A percentile compares a stretch with the other conserved stretches of the same genome.
phyloP scores from a whole-genome alignment of 2,113 vertebrate species.

The Trogon surrucura region DNA sequence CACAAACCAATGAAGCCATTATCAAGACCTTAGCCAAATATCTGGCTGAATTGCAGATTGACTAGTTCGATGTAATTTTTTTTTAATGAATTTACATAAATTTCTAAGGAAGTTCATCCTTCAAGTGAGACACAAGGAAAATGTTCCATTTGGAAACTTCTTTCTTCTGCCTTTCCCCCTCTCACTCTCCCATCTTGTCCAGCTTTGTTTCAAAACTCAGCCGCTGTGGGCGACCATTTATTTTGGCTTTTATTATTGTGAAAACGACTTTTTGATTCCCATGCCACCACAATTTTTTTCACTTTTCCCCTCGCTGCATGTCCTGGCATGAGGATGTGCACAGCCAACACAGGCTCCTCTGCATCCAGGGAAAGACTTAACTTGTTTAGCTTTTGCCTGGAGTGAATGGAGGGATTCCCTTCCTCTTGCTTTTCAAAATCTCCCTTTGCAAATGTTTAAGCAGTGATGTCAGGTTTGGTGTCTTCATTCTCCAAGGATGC shows the following conservation, averaged over 20 bases:
- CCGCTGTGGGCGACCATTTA: fast-evolving
- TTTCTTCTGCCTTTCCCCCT: background rate
- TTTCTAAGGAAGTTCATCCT: background rate
- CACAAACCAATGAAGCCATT: background rate
- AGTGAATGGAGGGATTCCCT: fast-evolving
- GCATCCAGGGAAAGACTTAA: fast-evolving
- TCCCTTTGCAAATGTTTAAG: background rate
- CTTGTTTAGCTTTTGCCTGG: background rate
- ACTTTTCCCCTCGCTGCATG: fast-evolving
- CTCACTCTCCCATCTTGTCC: background rate
- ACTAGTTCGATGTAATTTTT: background rate
- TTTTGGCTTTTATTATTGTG: background rate
- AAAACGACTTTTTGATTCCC: background rate
- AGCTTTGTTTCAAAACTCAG: background rate
- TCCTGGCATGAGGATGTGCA: fast-evolving
- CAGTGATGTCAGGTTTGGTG: background rate
- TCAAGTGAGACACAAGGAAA: background rate
- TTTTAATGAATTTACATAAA: background rate
- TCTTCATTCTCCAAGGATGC: background rate
- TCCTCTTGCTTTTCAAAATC: background rate
- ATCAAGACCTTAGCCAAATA: fast-evolving
- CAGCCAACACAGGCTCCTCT: fast-evolving
- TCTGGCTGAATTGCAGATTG: background rate
- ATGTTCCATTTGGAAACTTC: background rate
- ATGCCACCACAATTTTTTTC: fast-evolving